phyloP scores from a whole-genome alignment of 2,888 invertebrate species.

The Tanaodytes sp. region DNA sequence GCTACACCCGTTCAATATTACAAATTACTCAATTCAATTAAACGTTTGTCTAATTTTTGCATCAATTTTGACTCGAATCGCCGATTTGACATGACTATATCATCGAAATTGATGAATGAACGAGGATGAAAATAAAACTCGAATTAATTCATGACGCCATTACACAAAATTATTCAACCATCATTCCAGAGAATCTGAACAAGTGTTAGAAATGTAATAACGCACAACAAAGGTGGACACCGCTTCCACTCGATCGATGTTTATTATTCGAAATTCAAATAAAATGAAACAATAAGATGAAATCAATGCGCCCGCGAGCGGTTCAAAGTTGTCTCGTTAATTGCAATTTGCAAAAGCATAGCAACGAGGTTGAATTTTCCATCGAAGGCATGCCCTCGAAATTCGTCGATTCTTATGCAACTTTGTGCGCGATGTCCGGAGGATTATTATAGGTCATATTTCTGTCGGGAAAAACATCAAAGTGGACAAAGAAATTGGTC shows the following conservation, averaged over 20 bases:
- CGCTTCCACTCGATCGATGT: neutral
- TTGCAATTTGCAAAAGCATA: conserved; percentile 1
- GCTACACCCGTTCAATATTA: too few species aligned
- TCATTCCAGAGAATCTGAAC: conserved; percentile 29
- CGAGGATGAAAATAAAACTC: conserved; percentile 37
- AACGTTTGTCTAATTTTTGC: too few species aligned
- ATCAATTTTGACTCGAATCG: too few species aligned
- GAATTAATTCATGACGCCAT: conserved; percentile 45
- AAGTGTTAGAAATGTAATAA: neutral
- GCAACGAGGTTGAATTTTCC: conserved; percentile 11
- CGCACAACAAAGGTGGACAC: neutral
- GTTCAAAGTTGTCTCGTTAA: too few species aligned
- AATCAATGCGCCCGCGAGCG: neutral
- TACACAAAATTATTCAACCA: conserved; percentile 43
- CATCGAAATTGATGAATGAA: too few species aligned
- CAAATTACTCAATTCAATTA: too few species aligned
- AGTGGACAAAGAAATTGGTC: neutral
- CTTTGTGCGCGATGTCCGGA: conserved; percentile 14
- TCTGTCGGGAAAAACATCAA: neutral
- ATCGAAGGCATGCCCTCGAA: conserved; percentile 13
- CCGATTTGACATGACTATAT: too few species aligned
- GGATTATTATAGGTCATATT: conserved; percentile 3
- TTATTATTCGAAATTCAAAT: neutral
- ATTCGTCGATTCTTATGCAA: conserved; percentile 34
- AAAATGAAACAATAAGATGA: neutral